phyloP scores from a whole-genome alignment of 2,888 invertebrate species.

The Atethmia centrago region DNA sequence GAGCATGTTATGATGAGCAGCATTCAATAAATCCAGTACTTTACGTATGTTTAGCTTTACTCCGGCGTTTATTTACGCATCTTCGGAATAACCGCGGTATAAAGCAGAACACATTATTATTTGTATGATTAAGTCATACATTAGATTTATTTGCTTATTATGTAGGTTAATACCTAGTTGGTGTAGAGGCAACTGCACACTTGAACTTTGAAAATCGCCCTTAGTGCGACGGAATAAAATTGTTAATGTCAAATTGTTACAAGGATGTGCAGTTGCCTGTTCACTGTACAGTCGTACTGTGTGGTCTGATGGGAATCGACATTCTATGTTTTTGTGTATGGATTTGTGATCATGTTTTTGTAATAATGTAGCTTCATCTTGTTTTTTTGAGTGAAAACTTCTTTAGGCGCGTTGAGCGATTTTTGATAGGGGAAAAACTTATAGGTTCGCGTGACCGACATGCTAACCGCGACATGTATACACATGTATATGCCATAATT shows the following conservation, averaged over 20 bases:
- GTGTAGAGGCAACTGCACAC: not conserved
- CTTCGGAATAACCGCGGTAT: slow-evolving; percentile 21
- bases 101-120: slow-evolving; percentile 42
- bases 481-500: no score
- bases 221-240: not conserved
- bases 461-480: no score
- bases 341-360: not conserved
- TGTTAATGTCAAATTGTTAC: not conserved
- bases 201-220: not conserved
- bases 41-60: slow-evolving; percentile 37
- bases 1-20: slow-evolving; percentile 39
- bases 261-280: not conserved
- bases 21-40: slow-evolving; percentile 44
- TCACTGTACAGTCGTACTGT: slow-evolving; percentile 21
- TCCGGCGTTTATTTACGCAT: slow-evolving; percentile 41
- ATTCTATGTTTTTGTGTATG: slow-evolving; percentile 5
- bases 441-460: no score
- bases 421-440: no score
- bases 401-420: no score
- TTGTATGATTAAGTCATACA: slow-evolving; percentile 52
- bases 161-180: slow-evolving; percentile 40
- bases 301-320: slow-evolving; percentile 16
- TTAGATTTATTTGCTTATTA: slow-evolving; percentile 39
- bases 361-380: not conserved
- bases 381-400: no score